These are phyloP conservation scores for Argyra leucocephala DNA, from an alignment of 2,888 invertebrate genomes.

Conservation along the genomic window DNA sequence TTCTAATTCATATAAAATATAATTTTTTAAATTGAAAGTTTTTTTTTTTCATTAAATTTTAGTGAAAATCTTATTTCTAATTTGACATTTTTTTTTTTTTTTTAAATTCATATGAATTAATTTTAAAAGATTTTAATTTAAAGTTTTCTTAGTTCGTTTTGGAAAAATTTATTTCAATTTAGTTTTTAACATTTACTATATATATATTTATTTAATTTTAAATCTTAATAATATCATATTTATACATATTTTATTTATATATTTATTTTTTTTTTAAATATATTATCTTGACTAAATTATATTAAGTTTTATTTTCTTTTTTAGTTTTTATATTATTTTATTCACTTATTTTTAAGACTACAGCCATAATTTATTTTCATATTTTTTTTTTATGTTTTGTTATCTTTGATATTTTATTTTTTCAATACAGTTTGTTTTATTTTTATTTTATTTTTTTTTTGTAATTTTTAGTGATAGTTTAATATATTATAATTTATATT, in stretches of 20 bases:
- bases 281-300: background rate
- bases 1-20: too few relatives aligned
- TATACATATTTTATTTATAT: background rate
- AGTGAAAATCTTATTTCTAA: too few relatives aligned
- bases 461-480: background rate
- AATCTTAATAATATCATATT: background rate
- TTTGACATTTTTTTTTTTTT: background rate
- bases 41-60: too few relatives aligned
- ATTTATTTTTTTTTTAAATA: background rate
- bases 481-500: background rate
- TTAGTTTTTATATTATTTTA: background rate
- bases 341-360: constrained; percentile 2
- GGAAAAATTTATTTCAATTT: background rate
- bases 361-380: background rate
- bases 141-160: background rate
- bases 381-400: background rate
- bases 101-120: background rate
- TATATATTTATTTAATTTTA: background rate
- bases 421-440: too few relatives aligned
- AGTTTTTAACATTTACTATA: background rate
- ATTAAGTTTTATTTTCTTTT: background rate
- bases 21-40: too few relatives aligned
- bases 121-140: background rate
- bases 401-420: background rate
- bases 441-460: background rate